phyloP scores from a whole-genome alignment of 2,888 invertebrate genomes.

The Heliconius ismenius region DNA sequence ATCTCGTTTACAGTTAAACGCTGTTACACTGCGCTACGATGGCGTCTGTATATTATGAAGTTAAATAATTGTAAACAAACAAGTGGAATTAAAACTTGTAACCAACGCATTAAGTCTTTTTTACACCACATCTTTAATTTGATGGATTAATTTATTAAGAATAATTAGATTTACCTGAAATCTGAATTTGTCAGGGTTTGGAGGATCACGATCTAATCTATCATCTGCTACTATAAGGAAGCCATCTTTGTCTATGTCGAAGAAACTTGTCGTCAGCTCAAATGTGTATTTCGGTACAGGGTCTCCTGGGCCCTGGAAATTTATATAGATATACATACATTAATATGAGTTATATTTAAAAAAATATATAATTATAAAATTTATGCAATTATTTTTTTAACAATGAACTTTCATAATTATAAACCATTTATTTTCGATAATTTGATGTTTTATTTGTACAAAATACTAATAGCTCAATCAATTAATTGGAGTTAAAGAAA shows the following conservation, averaged over 20 bases:
- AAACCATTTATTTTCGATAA: no score
- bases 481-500: no score
- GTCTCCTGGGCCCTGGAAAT: conserved; percentile 88
- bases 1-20: no score
- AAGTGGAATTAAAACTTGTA: background rate
- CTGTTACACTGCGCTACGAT: no score
- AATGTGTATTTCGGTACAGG: conserved; percentile 89
- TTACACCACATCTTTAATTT: background rate
- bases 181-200: conserved; percentile 90
- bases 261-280: conserved; percentile 92
- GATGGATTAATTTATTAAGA: background rate
- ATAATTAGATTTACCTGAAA: conserved; percentile 86
- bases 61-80: no score
- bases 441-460: no score
- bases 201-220: conserved; percentile 92
- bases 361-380: background rate
- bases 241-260: conserved; percentile 88
- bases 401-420: no score
- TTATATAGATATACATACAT: background rate
- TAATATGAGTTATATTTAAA: background rate
- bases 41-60: background rate
- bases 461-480: no score
- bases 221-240: conserved; percentile 90
- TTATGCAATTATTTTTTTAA: no score
- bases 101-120: background rate